A percentile compares a stretch with the other conserved stretches of the same genome.
Conservation (phyloP, 2,888 invertebrate genomes). For the Creontiades dilutus region DNA sequence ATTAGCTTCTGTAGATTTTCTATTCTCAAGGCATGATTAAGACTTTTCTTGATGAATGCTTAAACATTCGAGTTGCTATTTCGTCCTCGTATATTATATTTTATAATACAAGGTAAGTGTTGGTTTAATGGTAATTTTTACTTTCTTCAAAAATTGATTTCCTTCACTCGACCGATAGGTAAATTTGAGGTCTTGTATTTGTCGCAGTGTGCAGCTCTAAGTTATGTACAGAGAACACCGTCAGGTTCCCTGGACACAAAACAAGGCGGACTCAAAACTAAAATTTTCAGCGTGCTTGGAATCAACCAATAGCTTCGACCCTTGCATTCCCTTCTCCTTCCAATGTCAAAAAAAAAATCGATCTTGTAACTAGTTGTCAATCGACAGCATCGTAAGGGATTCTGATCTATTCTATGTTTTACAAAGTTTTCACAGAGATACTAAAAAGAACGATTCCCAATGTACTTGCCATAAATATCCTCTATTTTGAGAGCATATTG, state of each 20-base stretch:
- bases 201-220: constrained; percentile 75
- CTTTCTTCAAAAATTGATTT: neutral
- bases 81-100: neutral
- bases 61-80: neutral
- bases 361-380: neutral
- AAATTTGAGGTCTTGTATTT: constrained; percentile 72
- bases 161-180: constrained; percentile 21
- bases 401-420: neutral
- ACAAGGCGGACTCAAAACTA: constrained; percentile 85
- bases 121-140: neutral
- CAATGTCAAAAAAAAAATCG: neutral
- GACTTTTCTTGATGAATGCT: neutral
- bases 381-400: too few relatives aligned
- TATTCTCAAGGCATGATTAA: neutral
- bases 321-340: constrained; percentile 30
- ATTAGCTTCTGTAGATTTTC: neutral
- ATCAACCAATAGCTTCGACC: constrained; percentile 75
- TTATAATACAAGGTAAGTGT: constrained; percentile 33
- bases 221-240: constrained; percentile 74
- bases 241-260: constrained; percentile 77
- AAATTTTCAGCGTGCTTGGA: constrained; percentile 91
- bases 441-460: neutral
- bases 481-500: neutral
- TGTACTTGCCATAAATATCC: constrained; percentile 12
- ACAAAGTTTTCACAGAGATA: neutral